Evolutionary conservation across 2,113 vertebrate species (phyloP).

Genomic region (Trinectes maculatus): DNA sequence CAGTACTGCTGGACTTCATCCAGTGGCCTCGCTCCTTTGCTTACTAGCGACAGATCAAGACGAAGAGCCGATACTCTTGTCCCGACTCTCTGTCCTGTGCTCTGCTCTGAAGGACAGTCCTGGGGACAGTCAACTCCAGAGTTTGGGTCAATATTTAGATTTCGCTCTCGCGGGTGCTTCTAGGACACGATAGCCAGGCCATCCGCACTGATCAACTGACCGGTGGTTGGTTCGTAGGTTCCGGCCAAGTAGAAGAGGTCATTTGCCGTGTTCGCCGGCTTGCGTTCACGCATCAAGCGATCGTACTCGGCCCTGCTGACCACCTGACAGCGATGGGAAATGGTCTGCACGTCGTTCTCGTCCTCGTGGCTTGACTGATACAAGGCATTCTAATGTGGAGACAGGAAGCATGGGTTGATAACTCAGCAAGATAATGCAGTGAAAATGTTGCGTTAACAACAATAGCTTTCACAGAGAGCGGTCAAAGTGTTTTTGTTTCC

Average conservation of each 20-base stretch:
- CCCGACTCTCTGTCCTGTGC: constrained; percentile 19
- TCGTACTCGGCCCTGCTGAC: constrained; percentile 91
- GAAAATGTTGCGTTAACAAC: not conserved
- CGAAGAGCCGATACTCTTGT: constrained; percentile 29
- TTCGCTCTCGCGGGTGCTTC: constrained; percentile 44
- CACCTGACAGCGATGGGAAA: constrained; percentile 98
- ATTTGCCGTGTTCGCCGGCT: constrained; percentile 80
- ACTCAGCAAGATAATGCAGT: not conserved
- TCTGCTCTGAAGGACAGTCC: constrained; percentile 27
- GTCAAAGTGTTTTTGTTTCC: not conserved
- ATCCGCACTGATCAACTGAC: constrained; percentile 91
- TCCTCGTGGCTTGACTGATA: constrained; percentile 98
- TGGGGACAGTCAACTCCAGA: constrained; percentile 33
- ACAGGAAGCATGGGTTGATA: not conserved
- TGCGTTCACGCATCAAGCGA: constrained; percentile 85
- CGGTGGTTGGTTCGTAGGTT: constrained; percentile 94
- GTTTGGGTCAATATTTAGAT: constrained; percentile 27
- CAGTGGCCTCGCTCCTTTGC: constrained; percentile 39
- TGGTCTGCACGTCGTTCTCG: constrained; percentile 98
- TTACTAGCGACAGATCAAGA: constrained; percentile 32
- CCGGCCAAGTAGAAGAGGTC: constrained; percentile 97
- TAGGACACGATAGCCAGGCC: constrained; percentile 92
- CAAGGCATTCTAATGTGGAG: constrained; percentile 87
- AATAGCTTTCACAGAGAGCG: too few species aligned
- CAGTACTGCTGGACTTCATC: constrained; percentile 47